Conservation (phyloP, 1,140 invertebrate species). For the Zaprionus tsacasi region DNA sequence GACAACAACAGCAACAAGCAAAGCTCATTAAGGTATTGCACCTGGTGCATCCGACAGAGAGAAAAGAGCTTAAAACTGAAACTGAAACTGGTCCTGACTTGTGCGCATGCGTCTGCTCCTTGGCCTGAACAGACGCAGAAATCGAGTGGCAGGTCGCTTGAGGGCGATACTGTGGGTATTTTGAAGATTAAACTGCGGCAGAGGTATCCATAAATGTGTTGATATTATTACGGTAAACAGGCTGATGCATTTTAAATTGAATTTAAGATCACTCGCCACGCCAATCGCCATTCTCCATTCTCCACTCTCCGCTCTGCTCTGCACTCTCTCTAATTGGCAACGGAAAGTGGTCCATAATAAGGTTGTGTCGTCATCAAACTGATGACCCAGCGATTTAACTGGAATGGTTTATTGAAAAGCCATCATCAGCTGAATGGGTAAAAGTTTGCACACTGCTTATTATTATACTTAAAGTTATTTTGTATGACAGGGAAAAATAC, state of each 20-base stretch:
- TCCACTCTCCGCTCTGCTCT: slow-evolving; percentile 14
- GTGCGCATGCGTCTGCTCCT: slow-evolving; percentile 25
- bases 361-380: slow-evolving; percentile 45
- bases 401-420: slow-evolving; percentile 69
- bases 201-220: slow-evolving; percentile 70
- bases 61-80: slow-evolving; percentile 26
- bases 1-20: slow-evolving; percentile 51
- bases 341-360: slow-evolving; percentile 54
- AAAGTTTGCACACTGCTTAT: slow-evolving; percentile 64
- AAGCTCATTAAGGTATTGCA: slow-evolving; percentile 79
- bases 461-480: slow-evolving; percentile 36
- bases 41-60: slow-evolving; percentile 51
- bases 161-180: slow-evolving; percentile 45
- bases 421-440: slow-evolving; percentile 66
- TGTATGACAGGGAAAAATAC: background rate
- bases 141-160: slow-evolving; percentile 35
- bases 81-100: slow-evolving; percentile 32
- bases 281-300: slow-evolving; percentile 25
- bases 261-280: slow-evolving; percentile 60
- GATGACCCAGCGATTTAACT: slow-evolving; percentile 48
- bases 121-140: slow-evolving; percentile 15
- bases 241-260: slow-evolving; percentile 80
- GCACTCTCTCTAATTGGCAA: slow-evolving; percentile 66
- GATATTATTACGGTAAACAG: slow-evolving; percentile 82
- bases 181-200: slow-evolving; percentile 36